These are phyloP conservation scores for Ephydatia muelleri DNA, from an alignment of 37 sponge, comb jelly and placozoan genomes.

Conservation along the genomic window DNA sequence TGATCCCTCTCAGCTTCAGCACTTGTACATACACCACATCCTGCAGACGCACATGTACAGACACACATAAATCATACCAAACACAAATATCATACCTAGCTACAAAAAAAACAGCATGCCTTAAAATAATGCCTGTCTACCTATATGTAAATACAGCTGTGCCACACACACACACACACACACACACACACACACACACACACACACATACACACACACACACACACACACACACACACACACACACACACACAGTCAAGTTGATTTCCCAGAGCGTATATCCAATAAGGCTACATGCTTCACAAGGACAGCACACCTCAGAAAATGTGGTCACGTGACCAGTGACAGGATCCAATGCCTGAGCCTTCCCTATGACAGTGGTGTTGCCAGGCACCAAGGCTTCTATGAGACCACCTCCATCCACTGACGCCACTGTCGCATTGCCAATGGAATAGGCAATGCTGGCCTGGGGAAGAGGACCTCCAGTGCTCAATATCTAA, in stretches of 20 bases:
- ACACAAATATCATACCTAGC: too few species aligned
- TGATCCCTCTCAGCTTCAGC: constrained; percentile 78
- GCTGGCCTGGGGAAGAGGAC: constrained; percentile 58
- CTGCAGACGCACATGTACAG: neutral
- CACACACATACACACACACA: too few species aligned
- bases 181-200: too few species aligned
- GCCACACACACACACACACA: too few species aligned
- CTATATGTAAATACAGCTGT: too few species aligned
- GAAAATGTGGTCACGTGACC: constrained; percentile 42
- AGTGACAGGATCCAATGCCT: constrained; percentile 40
- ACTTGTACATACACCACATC: constrained; percentile 72
- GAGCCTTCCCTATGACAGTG: constrained; percentile 55
- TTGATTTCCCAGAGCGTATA: too few species aligned
- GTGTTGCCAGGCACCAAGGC: constrained; percentile 52
- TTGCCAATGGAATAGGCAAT: constrained; percentile 59
- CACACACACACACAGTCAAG: too few species aligned
- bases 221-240: too few species aligned
- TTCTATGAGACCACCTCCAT: constrained; percentile 61
- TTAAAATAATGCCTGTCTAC: too few species aligned
- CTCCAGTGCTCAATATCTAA: constrained; percentile 74
- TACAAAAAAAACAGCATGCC: too few species aligned
- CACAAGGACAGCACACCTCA: neutral
- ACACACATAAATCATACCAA: neutral
- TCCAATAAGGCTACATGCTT: too few species aligned
- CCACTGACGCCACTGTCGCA: constrained; percentile 59